phyloP scores from a whole-genome alignment of 2,888 invertebrate species.

The Cephus runcator region DNA sequence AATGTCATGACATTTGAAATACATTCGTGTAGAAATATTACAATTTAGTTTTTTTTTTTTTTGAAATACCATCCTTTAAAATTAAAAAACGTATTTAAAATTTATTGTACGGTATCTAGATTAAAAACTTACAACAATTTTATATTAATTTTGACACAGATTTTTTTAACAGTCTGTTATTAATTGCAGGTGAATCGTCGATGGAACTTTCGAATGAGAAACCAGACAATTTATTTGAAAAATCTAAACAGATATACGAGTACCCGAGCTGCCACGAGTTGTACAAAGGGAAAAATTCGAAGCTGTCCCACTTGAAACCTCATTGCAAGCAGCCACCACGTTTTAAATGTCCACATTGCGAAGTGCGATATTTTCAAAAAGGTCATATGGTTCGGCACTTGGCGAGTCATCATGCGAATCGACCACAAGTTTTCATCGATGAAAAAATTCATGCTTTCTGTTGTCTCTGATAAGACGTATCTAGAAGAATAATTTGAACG shows the following conservation, averaged over 20 bases:
- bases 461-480: constrained; percentile 1
- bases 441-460: constrained; percentile 25
- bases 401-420: constrained; percentile 36
- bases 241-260: constrained; percentile 32
- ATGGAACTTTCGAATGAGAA: too few relatives aligned
- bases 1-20: too few relatives aligned
- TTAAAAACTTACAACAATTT: too few relatives aligned
- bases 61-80: too few relatives aligned
- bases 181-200: too few relatives aligned
- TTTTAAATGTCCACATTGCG: constrained; percentile 48
- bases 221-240: too few relatives aligned
- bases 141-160: too few relatives aligned
- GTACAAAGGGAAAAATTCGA: constrained; percentile 51
- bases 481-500: neutral
- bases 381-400: constrained; percentile 46
- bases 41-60: too few relatives aligned
- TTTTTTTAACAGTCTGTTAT: too few relatives aligned
- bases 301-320: constrained; percentile 45
- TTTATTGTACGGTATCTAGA: too few relatives aligned
- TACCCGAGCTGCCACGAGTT: constrained; percentile 52
- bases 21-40: too few relatives aligned
- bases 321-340: constrained; percentile 44
- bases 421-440: constrained; percentile 34
- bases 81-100: too few relatives aligned
- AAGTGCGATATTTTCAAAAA: constrained; percentile 50